phyloP scores from a whole-genome alignment of 2,888 invertebrate genomes.

The Drosophila borealis region DNA sequence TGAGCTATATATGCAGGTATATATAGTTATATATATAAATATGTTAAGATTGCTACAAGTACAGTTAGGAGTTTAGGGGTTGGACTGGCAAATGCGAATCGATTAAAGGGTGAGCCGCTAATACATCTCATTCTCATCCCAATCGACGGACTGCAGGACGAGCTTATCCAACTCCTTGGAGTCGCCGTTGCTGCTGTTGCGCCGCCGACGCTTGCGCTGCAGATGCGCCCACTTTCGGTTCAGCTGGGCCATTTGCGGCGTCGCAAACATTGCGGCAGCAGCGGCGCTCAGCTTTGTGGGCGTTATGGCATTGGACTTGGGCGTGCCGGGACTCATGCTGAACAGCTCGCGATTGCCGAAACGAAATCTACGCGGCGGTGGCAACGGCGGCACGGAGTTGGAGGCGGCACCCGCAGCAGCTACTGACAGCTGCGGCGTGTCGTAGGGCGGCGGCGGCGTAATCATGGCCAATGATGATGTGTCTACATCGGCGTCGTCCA shows the following conservation, averaged over 20 bases:
- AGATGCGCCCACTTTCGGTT: conserved; percentile 84
- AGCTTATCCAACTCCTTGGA: conserved; percentile 84
- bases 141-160: conserved; percentile 84
- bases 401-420: conserved; percentile 7
- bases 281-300: conserved; percentile 83
- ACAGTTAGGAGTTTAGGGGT: conserved; percentile 12
- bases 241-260: conserved; percentile 83
- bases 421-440: conserved; percentile 66
- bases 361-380: conserved; percentile 78
- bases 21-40: conserved; percentile 16
- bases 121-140: conserved; percentile 85
- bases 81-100: conserved; percentile 2
- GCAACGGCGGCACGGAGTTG: conserved; percentile 55
- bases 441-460: conserved; percentile 82
- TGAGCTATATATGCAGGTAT: conserved; percentile 24
- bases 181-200: conserved; percentile 84
- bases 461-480: conserved; percentile 82
- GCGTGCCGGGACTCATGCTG: conserved; percentile 77
- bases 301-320: conserved; percentile 78
- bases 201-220: conserved; percentile 81
- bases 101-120: conserved; percentile 42
- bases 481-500: conserved; percentile 54
- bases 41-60: conserved; percentile 27
- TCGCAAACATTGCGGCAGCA: conserved; percentile 83
- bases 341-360: conserved; percentile 82